A percentile compares a stretch with the other conserved stretches of the same genome.
phyloP scores from a whole-genome alignment of 1,140 invertebrate genomes.

The Radopholus similis region DNA sequence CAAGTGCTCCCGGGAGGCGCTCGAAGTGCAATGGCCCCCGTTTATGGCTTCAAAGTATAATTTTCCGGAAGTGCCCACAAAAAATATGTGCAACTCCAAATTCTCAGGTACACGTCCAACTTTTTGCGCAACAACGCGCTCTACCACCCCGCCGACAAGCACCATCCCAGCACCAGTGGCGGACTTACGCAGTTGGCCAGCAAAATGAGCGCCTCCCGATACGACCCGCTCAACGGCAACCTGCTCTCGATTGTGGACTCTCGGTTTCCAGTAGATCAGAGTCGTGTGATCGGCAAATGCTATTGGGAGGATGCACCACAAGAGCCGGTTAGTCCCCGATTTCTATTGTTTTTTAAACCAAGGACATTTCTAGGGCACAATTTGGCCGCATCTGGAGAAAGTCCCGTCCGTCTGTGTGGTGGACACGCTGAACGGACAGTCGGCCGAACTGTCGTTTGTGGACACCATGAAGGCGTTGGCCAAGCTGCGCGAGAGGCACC shows the following conservation, averaged over 20 bases:
- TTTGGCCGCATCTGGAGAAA: conserved; percentile 35
- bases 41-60: conserved; percentile 20
- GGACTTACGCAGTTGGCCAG: not conserved
- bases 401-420: conserved; percentile 27
- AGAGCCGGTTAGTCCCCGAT: conserved; percentile 10
- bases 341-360: too few relatives aligned
- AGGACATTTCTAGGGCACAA: conserved; percentile 7
- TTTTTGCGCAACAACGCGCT: conserved; percentile 37
- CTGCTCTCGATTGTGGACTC: not conserved
- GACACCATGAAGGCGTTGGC: conserved; percentile 22
- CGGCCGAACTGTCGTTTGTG: conserved; percentile 32
- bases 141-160: not conserved
- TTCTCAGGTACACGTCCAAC: conserved; percentile 30
- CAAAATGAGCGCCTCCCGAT: not conserved
- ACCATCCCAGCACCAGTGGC: not conserved
- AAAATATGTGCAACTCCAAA: not conserved
- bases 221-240: conserved; percentile 6
- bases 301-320: conserved; percentile 28
- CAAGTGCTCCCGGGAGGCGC: conserved; percentile 17
- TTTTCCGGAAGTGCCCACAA: not conserved
- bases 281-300: conserved; percentile 11
- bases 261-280: not conserved
- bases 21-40: conserved; percentile 33
- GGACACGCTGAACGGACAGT: conserved; percentile 11
- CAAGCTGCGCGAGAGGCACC: conserved; percentile 6